These are phyloP conservation scores for Amphipoea lucens DNA, from an alignment of 2,888 invertebrate species.

Conservation along the genomic window DNA sequence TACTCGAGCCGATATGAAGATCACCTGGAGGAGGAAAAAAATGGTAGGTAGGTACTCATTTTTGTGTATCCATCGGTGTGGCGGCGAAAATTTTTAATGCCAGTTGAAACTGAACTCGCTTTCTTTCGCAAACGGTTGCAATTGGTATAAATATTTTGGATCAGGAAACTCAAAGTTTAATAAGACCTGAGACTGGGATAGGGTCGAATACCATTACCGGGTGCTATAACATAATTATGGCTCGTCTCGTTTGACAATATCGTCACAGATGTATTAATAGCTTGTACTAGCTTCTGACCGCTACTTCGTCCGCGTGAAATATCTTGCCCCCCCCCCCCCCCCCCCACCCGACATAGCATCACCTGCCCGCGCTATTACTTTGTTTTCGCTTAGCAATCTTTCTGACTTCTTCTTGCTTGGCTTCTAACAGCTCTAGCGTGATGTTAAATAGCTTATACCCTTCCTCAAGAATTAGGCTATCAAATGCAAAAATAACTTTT, in stretches of 20 bases:
- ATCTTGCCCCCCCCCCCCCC: too few species aligned
- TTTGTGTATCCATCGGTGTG: neutral
- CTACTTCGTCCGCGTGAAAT: too few species aligned
- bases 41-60: neutral
- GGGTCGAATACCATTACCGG: neutral
- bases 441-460: too few species aligned
- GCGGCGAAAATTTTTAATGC: neutral
- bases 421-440: too few species aligned
- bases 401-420: too few species aligned
- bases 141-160: neutral
- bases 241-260: neutral
- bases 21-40: slow-evolving; percentile 89
- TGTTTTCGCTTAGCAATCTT: too few species aligned
- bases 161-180: neutral
- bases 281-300: too few species aligned
- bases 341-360: too few species aligned
- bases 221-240: neutral
- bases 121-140: neutral
- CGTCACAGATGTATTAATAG: neutral
- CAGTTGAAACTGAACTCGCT: neutral
- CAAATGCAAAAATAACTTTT: too few species aligned
- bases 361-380: too few species aligned
- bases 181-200: neutral
- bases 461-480: too few species aligned
- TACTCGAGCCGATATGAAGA: slow-evolving; percentile 96